phyloP scores from a whole-genome alignment of 2,888 invertebrate species.

The Melieria omissa region DNA sequence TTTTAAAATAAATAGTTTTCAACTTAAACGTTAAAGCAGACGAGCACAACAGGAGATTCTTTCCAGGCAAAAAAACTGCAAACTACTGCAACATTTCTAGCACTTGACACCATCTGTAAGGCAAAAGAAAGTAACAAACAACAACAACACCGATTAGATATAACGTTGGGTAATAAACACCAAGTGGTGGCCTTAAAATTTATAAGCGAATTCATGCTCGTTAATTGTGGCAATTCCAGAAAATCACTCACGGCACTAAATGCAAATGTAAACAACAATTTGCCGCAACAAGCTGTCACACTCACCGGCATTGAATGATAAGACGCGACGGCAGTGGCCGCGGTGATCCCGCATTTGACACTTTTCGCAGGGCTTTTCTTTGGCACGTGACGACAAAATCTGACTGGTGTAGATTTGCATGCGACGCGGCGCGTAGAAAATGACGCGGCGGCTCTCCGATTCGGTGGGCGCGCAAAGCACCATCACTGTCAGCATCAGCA shows the following conservation, averaged over 20 bases:
- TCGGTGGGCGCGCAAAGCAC: constrained; percentile 49
- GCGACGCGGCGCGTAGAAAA: constrained; percentile 55
- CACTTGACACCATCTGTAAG: constrained; percentile 53
- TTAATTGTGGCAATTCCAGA: too few species aligned
- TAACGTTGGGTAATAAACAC: background rate
- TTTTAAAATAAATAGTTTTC: too few species aligned
- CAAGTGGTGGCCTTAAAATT: background rate
- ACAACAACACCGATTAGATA: constrained; percentile 1
- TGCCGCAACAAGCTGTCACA: background rate
- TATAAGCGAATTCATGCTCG: too few species aligned
- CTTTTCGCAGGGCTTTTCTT: constrained; percentile 56
- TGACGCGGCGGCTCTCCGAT: constrained; percentile 55
- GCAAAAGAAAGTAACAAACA: background rate
- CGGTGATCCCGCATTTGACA: constrained; percentile 63
- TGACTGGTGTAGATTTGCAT: constrained; percentile 52
- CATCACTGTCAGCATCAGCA: constrained; percentile 47
- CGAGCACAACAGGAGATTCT: constrained; percentile 11
- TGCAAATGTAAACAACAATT: background rate
- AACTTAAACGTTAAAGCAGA: background rate
- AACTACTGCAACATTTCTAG: constrained; percentile 37
- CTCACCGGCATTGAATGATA: constrained; percentile 56
- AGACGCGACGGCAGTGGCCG: constrained; percentile 58
- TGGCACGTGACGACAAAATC: constrained; percentile 51
- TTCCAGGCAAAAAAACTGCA: background rate
- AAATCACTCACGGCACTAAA: background rate